Base-by-base conservation (phyloP, 2,797 vertebrate genomes). In the Acanthurus tractus region DNA sequence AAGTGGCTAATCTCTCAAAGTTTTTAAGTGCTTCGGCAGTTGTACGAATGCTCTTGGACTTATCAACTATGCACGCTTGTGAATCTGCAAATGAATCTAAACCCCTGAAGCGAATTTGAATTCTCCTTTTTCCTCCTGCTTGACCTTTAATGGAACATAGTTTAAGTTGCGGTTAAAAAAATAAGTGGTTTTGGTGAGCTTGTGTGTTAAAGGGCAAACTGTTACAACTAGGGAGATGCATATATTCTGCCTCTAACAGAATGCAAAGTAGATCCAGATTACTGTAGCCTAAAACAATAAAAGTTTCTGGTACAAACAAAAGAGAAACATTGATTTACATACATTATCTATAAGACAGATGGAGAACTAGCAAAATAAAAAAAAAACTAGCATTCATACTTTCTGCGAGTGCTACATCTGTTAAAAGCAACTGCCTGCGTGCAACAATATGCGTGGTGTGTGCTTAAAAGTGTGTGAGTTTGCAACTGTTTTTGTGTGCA, bases 1-100 rank as follows among this genome's bases (percentile, higher is more conserved):
- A 90, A 82, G 66, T 25, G 38, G 65, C 66, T 86, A 91, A 93
- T 92, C 74, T 91, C 73, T 91, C 83, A 88, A 45, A 57, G 61
- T 54, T 83, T 69, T 75, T 86, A 83, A 84, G 76, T 57, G 50
- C 29, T 72, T 74, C 29, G 63, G 67, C 71, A 85, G 82, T 76
- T 77, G 81, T 66, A 76, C 88, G 87, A 81, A 84, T 78, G 56
- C 86, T 76, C 20, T 15, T 3, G 7, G 64, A 80, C 63, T 80
- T 82, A 69, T 76, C 48, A 1, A 53, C 34, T 50, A 44, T 7
- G 58, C 72, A 52, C 18, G 7, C 55, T 22, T 52, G 36, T 64
- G 61, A 76, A 84, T 80, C 73, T 52, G 52, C 48, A 50, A 54
- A 61, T 77, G 50, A 56, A 73, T 78, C 69, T 14, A 66, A 84